These are phyloP conservation scores for Tachina fera DNA, from an alignment of 2,888 invertebrate species.

Conservation along the genomic window DNA sequence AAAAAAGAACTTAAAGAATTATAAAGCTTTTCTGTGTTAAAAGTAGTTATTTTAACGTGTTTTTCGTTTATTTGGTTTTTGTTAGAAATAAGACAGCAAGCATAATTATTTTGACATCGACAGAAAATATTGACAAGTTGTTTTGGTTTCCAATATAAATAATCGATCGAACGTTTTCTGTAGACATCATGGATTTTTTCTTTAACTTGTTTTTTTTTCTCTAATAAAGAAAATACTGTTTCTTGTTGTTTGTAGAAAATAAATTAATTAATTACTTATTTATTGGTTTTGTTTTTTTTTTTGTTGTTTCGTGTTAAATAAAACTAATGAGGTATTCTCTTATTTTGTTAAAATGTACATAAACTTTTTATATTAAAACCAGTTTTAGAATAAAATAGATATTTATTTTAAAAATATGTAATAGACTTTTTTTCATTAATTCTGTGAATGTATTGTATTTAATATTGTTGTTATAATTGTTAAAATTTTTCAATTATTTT, in stretches of 20 bases:
- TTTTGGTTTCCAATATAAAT: too few species aligned
- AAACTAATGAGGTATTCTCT: constrained; percentile 80
- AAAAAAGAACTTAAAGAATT: constrained; percentile 55
- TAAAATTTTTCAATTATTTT: constrained; percentile 38
- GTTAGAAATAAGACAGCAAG: background rate
- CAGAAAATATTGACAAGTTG: too few species aligned
- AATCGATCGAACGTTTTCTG: too few species aligned
- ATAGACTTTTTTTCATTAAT: background rate
- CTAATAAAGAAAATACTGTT: constrained; percentile 52
- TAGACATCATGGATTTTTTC: too few species aligned
- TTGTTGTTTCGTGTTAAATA: constrained; percentile 73
- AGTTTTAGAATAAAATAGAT: constrained; percentile 40
- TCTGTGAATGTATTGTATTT: constrained; percentile 23
- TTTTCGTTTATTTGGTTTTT: constrained; percentile 47
- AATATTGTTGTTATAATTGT: constrained; percentile 23
- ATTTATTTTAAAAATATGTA: constrained; percentile 29
- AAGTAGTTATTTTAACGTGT: constrained; percentile 4
- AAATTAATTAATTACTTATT: constrained; percentile 29
- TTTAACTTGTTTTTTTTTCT: background rate
- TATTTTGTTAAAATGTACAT: constrained; percentile 34
- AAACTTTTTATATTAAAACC: constrained; percentile 43
- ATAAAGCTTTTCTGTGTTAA: constrained; percentile 64
- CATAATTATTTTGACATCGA: background rate
- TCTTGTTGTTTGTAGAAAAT: constrained; percentile 44
- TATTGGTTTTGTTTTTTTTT: constrained; percentile 29